phyloP scores from a whole-genome alignment of 1,140 invertebrate species.

The Drosophila fuyamai region DNA sequence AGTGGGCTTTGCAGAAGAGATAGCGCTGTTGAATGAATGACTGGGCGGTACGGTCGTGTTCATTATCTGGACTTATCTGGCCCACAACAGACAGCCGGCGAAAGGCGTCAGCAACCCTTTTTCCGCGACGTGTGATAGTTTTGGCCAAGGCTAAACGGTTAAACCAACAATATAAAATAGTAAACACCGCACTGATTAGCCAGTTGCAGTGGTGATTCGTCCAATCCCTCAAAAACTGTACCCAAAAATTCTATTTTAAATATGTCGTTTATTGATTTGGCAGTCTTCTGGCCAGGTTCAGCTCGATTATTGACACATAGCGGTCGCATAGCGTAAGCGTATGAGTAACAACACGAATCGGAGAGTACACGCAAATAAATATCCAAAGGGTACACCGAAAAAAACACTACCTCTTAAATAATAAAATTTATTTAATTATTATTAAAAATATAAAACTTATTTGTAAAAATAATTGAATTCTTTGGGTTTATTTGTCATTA shows the following conservation, averaged over 20 bases:
- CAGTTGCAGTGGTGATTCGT: neutral
- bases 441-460: too few species aligned
- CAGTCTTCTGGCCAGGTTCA: conserved; percentile 41
- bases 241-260: conserved; percentile 14
- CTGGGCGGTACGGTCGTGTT: conserved; percentile 5
- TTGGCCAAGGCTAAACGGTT: conserved; percentile 5
- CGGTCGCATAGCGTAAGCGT: conserved; percentile 50
- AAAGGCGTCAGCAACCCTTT: conserved; percentile 22
- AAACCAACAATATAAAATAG: neutral
- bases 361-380: conserved; percentile 39
- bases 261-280: conserved; percentile 43
- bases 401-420: neutral
- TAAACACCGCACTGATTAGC: conserved; percentile 17
- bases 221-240: conserved; percentile 30
- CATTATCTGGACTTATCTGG: conserved; percentile 49
- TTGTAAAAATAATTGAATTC: neutral
- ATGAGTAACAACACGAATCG: conserved; percentile 58
- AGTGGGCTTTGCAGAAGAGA: conserved; percentile 16
- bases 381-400: conserved; percentile 17
- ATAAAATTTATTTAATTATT: neutral
- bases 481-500: too few species aligned
- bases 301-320: conserved; percentile 46
- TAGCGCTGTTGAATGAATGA: conserved; percentile 49
- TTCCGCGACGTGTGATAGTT: conserved; percentile 17
- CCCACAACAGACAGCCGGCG: conserved; percentile 17